phyloP scores from a whole-genome alignment of 2,113 vertebrate genomes.

The Leptobrachium leishanense region DNA sequence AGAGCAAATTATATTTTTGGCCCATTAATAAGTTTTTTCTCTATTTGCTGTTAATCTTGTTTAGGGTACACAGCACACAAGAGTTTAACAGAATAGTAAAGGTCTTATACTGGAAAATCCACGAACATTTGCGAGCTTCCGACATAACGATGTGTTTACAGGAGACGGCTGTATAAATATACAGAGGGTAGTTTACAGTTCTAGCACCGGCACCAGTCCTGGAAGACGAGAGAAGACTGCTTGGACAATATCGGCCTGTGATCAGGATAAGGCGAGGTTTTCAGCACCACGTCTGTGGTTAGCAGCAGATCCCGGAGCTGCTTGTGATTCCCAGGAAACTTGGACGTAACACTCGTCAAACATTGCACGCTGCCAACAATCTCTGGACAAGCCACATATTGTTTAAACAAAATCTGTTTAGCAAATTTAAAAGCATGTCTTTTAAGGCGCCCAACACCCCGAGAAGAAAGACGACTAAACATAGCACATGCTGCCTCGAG shows the following conservation, averaged over 20 bases:
- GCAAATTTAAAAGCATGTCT: conserved; percentile 16
- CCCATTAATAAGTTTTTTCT: too few species aligned
- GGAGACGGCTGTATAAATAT: background rate
- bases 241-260: conserved; percentile 56
- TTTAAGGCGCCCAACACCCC: background rate
- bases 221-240: background rate
- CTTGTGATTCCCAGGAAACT: conserved; percentile 30
- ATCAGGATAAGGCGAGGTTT: conserved; percentile 49
- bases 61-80: too few species aligned
- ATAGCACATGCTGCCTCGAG: background rate
- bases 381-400: background rate
- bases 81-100: too few species aligned
- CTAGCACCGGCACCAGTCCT: conserved; percentile 7
- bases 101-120: too few species aligned
- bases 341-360: background rate
- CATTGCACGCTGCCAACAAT: background rate
- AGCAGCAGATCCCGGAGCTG: background rate
- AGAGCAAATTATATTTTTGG: background rate
- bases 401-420: conserved; percentile 12
- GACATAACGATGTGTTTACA: background rate
- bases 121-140: conserved; percentile 1
- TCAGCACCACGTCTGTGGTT: conserved; percentile 12
- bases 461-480: conserved; percentile 13
- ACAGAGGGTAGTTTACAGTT: background rate
- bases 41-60: too few species aligned